A percentile compares a stretch with the other conserved stretches of the same genome.
Conservation (phyloP, 2,888 invertebrate species). For the Amphipyra berbera region DNA sequence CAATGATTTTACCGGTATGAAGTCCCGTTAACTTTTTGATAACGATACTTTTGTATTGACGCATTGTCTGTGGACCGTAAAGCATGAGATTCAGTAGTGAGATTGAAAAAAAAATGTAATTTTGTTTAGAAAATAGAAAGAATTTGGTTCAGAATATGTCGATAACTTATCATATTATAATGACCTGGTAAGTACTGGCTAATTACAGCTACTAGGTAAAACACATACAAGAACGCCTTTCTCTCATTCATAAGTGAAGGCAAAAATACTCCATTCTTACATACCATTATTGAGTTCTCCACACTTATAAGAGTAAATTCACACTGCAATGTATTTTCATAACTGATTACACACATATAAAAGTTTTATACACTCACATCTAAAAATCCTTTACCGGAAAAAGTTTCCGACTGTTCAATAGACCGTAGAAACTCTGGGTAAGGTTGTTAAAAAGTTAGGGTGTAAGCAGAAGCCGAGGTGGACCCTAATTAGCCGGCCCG, state of each 20-base stretch:
- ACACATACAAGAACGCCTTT: no score
- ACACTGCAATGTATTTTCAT: neutral
- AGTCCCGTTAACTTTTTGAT: conserved; percentile 8
- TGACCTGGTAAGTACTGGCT: no score
- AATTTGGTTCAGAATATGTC: no score
- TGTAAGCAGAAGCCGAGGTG: conserved; percentile 37
- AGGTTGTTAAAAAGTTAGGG: conserved; percentile 48
- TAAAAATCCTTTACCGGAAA: conserved; percentile 8
- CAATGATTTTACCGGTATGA: conserved; percentile 15
- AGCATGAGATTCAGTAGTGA: no score
- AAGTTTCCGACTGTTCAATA: conserved; percentile 22
- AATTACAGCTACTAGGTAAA: no score
- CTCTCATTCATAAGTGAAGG: no score
- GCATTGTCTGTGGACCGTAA: no score
- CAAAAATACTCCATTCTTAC: no score
- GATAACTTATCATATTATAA: no score
- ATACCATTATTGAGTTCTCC: no score
- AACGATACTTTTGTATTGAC: neutral
- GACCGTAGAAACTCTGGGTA: conserved; percentile 22
- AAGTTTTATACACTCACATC: conserved; percentile 1
- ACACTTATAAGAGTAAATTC: neutral
- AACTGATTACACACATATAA: neutral
- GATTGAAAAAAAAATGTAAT: no score
- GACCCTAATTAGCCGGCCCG: conserved; percentile 46
- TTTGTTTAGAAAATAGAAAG: no score